Base-by-base conservation (phyloP, 2,888 invertebrate species). In the Lithosia quadra region DNA sequence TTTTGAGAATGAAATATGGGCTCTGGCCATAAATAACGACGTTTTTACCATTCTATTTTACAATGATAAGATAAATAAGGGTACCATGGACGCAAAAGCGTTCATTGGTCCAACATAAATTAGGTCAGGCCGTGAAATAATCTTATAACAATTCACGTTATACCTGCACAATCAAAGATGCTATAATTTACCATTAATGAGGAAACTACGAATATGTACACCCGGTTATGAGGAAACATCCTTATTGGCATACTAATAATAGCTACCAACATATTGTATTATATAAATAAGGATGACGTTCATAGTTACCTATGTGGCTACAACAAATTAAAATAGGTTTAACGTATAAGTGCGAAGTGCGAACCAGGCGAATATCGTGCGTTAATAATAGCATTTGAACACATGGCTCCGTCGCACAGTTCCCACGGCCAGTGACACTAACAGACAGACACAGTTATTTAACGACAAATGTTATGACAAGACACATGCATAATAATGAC, bases 341-440 rank as follows among this genome's bases (percentile, higher is more conserved):
- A n/a, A 18, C 49, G n/a, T 49, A 7, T 18, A 49, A 49, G 49
- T 49, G 49, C 5, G 5, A 49, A n/a, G n/a, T n/a, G 49, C 5
- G 2, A 49, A n/a, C 49, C 49, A 18, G 49, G 49, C 49, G n/a
- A 49, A 49, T 49, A 15, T n/a, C n/a, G 9, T n/a, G 49, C 18
- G 49, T 49, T 49, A 18, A 18, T 49, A 49, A n/a, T 49, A 49
- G 8, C 49, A 9, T 49, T 49, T 49, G n/a, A 49, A 49, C 49
- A 49, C n/a, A n/a, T 49, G 49, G 49, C 8, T 18, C n/a, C n/a
- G 49, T n/a, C 49, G 49, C n/a, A 49, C 49, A 49, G 49, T 49
- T 49, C 49, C 49, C 49, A 49, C 49, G 49, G 49, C 49, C n/a
- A n/a, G n/a, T 49, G 49, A 49, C 49, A 49, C 18, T 49, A 49